Evolutionary conservation across 2,888 invertebrate genomes (phyloP), one percentile per base, ranked within the genome.

Genomic region (Caenorhabditis macrosperma): DNA sequence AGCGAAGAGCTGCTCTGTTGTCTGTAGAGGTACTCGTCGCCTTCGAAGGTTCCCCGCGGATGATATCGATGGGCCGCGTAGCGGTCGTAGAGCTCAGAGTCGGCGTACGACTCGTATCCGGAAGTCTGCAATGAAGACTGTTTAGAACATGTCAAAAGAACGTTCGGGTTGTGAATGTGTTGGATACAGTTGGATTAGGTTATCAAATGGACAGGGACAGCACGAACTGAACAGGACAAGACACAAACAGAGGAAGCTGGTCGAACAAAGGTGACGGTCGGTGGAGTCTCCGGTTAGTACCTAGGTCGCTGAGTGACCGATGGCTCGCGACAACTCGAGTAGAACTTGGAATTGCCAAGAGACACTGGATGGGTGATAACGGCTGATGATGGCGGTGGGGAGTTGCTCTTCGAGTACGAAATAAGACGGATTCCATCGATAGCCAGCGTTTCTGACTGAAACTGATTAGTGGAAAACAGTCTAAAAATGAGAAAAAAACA

Each of bases 11-110:
- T 48, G 55, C 67, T 72, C 54, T 68, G 75, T 44, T 66, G 69
- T 48, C 64, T 24, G 77, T 60, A 69, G 59, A 41, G 59, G 74
- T 50, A 46, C 17, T 66, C 68, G 54, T 72, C 67, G 33, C 61
- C 52, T 64, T 61, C 57, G 67, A 41, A 3, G n/a, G 50, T 61
- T 20, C 68, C 63, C 12, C 52, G 71, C 55, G 64, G 71, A 17
- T 67, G 57, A 57, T 85, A 85, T 30, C 85, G 82, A 76, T 84
- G 84, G 41, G 80, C 81, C 55, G 82, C 80, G 69, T 82, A 85
- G 55, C 84, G 82, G 69, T 82, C 83, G 82, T 80, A 78, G 75
- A 82, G 81, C 55, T 82, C 81, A 57, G 76, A 67, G 57, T 81
- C 81, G 60, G 63, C 78, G 77, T 71, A 67, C 57, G 71, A 68